These are phyloP conservation scores for Patella pellucida DNA, from an alignment of 2,888 invertebrate species.

Conservation along the genomic window DNA sequence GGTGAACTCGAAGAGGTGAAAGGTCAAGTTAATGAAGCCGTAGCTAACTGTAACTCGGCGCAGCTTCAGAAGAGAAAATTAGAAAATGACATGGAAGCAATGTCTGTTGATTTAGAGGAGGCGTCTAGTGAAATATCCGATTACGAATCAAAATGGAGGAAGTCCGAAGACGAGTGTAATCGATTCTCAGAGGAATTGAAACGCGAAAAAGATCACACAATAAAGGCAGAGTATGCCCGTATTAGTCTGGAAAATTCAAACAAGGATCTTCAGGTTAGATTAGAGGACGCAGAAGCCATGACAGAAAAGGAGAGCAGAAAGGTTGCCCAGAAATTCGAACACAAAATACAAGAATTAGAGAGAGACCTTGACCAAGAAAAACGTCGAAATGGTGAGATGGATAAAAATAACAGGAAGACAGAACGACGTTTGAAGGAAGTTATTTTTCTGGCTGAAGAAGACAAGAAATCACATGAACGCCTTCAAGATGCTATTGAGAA, in stretches of 20 bases:
- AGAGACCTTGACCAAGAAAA: neutral
- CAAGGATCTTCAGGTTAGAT: neutral
- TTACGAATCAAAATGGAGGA: neutral
- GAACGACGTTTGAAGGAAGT: neutral
- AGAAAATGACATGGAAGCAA: neutral
- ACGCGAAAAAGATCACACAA: neutral
- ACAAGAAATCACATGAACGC: neutral
- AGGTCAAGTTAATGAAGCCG: neutral
- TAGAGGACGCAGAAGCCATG: neutral
- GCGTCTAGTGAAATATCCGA: neutral
- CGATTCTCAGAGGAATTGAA: neutral
- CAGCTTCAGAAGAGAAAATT: neutral
- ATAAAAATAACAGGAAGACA: neutral
- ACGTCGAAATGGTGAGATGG: neutral
- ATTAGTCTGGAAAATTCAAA: neutral
- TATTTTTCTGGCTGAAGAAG: neutral
- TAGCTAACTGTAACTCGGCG: neutral
- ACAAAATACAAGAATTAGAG: neutral
- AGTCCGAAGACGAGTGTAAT: neutral
- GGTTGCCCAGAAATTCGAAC: neutral
- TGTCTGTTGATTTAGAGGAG: neutral
- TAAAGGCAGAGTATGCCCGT: neutral
- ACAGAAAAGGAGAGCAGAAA: neutral
- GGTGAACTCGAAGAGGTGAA: neutral
- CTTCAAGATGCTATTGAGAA: neutral